Percentiles rank a stretch among this genome's conserved stretches.
Conservation (phyloP, 2,113 vertebrate genomes). For the Odontesthes bonariensis region DNA sequence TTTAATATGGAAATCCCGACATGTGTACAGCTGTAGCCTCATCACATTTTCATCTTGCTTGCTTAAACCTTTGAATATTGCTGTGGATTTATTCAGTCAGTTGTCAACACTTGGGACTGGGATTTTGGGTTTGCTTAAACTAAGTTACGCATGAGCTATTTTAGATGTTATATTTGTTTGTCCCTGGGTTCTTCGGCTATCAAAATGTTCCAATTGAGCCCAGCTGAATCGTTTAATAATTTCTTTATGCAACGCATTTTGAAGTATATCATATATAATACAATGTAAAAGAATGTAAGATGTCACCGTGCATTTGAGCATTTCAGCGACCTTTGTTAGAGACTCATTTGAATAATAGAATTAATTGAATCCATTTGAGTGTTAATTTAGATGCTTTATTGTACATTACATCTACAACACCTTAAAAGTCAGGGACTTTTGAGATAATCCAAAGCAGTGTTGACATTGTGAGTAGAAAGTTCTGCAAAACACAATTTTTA, state of each 20-base stretch:
- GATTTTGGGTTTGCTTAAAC: not conserved
- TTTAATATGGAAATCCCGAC: conserved; percentile 12
- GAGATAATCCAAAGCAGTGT: too few species aligned
- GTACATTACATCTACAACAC: too few species aligned
- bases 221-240: not conserved
- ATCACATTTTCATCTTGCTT: conserved; percentile 20
- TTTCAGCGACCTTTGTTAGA: conserved; percentile 6
- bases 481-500: too few species aligned
- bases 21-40: conserved; percentile 1
- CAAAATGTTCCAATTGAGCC: not conserved
- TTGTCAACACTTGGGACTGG: not conserved
- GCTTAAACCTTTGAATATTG: not conserved
- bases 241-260: not conserved
- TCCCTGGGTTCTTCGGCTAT: not conserved
- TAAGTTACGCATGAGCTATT: not conserved
- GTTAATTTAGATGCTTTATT: too few species aligned
- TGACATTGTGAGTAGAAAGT: too few species aligned
- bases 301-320: not conserved
- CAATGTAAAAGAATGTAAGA: not conserved
- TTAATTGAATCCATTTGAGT: too few species aligned
- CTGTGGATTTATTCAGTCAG: not conserved
- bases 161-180: not conserved
- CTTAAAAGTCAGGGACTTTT: too few species aligned
- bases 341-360: too few species aligned
- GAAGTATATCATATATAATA: not conserved